Percentiles rank a stretch among this genome's conserved stretches.
phyloP scores from a whole-genome alignment of 2,113 vertebrate species.

The Cebus imitator region DNA sequence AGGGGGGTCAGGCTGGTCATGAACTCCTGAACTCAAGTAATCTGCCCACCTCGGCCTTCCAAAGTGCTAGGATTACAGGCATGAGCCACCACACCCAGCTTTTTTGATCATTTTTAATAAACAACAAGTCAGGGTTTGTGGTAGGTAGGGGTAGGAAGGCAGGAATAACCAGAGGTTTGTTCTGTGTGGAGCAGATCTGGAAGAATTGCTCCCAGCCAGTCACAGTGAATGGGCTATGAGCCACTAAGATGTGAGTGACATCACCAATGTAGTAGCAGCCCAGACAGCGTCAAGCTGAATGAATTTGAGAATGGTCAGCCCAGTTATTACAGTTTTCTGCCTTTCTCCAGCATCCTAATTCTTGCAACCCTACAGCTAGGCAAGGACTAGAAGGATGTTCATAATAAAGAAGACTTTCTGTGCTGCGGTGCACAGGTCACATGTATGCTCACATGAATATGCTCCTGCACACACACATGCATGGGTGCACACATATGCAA shows the following conservation, averaged over 20 bases:
- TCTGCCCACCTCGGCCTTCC: too few relatives aligned
- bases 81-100: too few relatives aligned
- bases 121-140: background rate
- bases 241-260: background rate
- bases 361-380: background rate
- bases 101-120: background rate
- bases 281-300: background rate
- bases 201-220: background rate
- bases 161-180: background rate
- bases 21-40: too few relatives aligned
- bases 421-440: background rate
- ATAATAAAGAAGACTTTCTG: background rate
- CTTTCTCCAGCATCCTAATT: background rate
- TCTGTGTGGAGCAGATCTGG: background rate
- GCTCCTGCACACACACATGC: background rate
- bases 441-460: background rate
- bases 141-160: background rate
- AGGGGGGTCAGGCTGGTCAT: too few relatives aligned
- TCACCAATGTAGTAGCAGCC: background rate
- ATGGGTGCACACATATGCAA: background rate
- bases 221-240: background rate
- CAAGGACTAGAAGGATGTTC: background rate
- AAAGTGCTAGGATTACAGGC: too few relatives aligned
- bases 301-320: background rate
- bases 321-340: background rate